Evolutionary conservation across 2,888 invertebrate genomes (phyloP), one percentile per base, ranked within the genome.

Genomic region (Acrocera orbiculus): DNA sequence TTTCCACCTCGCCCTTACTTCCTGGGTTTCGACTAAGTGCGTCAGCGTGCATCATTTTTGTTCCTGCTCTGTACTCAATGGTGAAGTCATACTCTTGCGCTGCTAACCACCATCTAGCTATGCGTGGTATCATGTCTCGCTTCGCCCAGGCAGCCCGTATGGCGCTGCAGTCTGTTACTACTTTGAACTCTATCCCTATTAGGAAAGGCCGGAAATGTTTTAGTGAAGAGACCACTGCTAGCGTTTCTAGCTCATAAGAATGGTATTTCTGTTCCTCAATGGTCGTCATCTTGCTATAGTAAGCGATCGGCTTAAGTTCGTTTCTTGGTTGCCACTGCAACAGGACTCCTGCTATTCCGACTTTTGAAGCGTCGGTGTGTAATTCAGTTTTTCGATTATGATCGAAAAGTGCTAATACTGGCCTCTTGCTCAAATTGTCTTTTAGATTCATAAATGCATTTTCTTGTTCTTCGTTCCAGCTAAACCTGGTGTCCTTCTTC

Each of bases 231-330:
- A 51, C 44, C 8, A 52, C 39, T 0, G 49, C 50, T n/a, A 53
- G 30, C 6, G 49, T 45, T 43, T 53, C 50, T 4, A 54, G 34
- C 30, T 53, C 49, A 35, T 49, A 51, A 32, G 48, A 48, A n/a
- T 32, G 28, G 30, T 47, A 51, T 30, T 46, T 47, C 25, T 39
- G 29, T 40, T 51, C 47, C 2, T 45, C 41, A 5, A 40, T 33
- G 0, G 46, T 44, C 1, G 46, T 48, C 35, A 48, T 48, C 19
- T 35, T 37, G 23, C 46, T 48, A 33, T 41, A 37, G 22, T 41
- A 52, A 23, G 10, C 14, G 3, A 34, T 25, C 4, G 34, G 28
- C 14, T 28, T 5, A 8, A 19, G 8, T 8, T 19, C 8, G 5
- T 19, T 8, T 5, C 8, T 8, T 6, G 8, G 5, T 19, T 19